Base-by-base conservation (phyloP, 2,113 vertebrate genomes). In the Galemys pyrenaicus region DNA sequence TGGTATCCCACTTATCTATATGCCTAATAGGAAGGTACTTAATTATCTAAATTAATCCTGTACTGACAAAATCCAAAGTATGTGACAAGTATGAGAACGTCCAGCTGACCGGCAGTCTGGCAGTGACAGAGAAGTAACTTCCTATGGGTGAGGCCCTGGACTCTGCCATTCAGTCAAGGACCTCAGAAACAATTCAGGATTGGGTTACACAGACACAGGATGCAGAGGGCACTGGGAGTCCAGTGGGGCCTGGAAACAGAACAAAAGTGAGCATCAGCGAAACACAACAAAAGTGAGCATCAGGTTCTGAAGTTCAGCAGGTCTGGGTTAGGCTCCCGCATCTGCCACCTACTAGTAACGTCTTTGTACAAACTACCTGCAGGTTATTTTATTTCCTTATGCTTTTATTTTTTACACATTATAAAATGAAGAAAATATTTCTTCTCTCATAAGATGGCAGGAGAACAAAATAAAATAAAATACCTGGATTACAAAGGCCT, bases 11-110 rank as follows among this genome's bases (percentile, higher is more conserved):
- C 83, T 94, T 86, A 35, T 62, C 80, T 39, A 32, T n/a, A 79
- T 54, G 83, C 89, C 87, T 17, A 94, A 70, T 70, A 81, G 67
- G 79, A 97, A 95, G 39, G 87, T 77, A 81, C 35, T 77, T 94
- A 96, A 94, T 37, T 91, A 75, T 85, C 95, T 78, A 95, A 97
- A 96, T 77, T 93, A 95, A 85, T 93, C 88, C 39, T 93, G 93
- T 41, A 44, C 91, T 93, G 91, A 83, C 94, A 94, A 74, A 91
- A 91, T 9, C 19, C 17, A 8, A 3, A 12, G 13, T 71, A 24
- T 92, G 91, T 74, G 87, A 75, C 51, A 90, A 88, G 75, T 65
- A 75, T 80, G 37, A 88, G 96, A 89, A 77, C 60, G 78, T 91
- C 77, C 24, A 60, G 28, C 35, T 54, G 86, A 19, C 16, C 58